Percentiles rank a stretch among this genome's conserved stretches.
Evolutionary conservation across 2,888 invertebrate species (phyloP).

Genomic region (Mythimna lalbum): DNA sequence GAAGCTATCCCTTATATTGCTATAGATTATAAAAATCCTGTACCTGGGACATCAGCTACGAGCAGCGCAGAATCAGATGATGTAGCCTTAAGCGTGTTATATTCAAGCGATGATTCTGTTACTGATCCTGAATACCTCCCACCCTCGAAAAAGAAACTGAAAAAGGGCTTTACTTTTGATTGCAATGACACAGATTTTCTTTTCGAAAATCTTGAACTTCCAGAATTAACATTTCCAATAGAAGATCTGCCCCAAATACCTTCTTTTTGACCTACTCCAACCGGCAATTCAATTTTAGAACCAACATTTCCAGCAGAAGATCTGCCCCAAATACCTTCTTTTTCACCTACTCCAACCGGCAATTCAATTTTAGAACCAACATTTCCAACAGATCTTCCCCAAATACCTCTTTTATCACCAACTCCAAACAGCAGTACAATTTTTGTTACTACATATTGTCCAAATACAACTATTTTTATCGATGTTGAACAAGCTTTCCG

Average conservation of each 20-base stretch:
- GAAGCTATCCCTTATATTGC: slow-evolving; percentile 12
- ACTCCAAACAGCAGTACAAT: slow-evolving; percentile 16
- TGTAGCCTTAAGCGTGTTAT: slow-evolving; percentile 16
- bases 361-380: slow-evolving; percentile 13
- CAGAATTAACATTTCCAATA: slow-evolving; percentile 11
- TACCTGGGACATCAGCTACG: slow-evolving; percentile 4
- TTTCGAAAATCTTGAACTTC: slow-evolving; percentile 15
- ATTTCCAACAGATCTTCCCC: slow-evolving; percentile 3
- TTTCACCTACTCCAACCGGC: slow-evolving; percentile 13
- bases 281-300: slow-evolving; percentile 13
- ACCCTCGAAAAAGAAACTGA: slow-evolving; percentile 13
- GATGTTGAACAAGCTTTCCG: slow-evolving; percentile 10
- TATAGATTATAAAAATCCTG: slow-evolving; percentile 11
- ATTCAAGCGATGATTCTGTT: slow-evolving; percentile 17
- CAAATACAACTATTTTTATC: slow-evolving; percentile 14
- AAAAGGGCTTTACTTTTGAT: slow-evolving; percentile 15
- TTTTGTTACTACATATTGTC: slow-evolving; percentile 15
- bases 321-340: slow-evolving; percentile 13
- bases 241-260: slow-evolving; percentile 16
- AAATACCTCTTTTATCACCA: slow-evolving; percentile 14
- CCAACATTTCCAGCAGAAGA: background rate
- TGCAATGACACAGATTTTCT: slow-evolving; percentile 14
- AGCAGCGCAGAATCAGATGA: slow-evolving; percentile 14
- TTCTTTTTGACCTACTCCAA: slow-evolving; percentile 14
- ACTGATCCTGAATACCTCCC: slow-evolving; percentile 15